phyloP scores from a whole-genome alignment of 64 coral and sea anemone species.

The Hydrozoanthus tunicans region DNA sequence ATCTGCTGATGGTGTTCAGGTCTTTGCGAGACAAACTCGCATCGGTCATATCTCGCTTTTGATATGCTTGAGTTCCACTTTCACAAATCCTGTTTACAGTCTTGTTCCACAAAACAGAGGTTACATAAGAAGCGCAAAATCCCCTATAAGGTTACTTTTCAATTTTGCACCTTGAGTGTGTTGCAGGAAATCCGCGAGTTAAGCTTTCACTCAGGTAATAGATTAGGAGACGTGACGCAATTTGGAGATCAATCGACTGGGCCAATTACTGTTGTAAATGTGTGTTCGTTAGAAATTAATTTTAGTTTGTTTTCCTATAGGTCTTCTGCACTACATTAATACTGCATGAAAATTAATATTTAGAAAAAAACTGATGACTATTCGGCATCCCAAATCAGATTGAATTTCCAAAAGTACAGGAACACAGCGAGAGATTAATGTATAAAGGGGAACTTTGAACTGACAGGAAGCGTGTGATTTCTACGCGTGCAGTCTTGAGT shows the following conservation, averaged over 20 bases:
- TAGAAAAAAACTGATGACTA: neutral
- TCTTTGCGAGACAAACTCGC: neutral
- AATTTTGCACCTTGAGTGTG: neutral
- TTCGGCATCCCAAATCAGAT: neutral
- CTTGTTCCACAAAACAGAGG: neutral
- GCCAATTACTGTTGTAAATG: slow-evolving; percentile 21
- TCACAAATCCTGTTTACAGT: neutral
- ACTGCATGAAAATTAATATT: neutral
- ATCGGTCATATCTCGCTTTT: slow-evolving; percentile 20
- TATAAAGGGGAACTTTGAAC: neutral
- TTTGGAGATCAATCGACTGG: neutral
- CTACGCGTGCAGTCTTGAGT: slow-evolving; percentile 23
- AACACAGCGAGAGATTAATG: too few relatives aligned
- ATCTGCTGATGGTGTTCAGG: neutral
- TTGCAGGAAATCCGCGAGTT: slow-evolving; percentile 1
- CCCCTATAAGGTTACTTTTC: neutral
- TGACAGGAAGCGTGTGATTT: neutral
- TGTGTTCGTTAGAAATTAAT: slow-evolving; percentile 40
- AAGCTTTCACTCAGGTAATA: neutral
- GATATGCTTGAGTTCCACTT: neutral
- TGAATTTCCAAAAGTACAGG: neutral
- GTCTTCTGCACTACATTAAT: slow-evolving; percentile 15
- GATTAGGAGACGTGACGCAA: slow-evolving; percentile 14
- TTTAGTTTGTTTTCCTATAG: slow-evolving; percentile 46
- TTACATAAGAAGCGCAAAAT: neutral